These are phyloP conservation scores for Astreopora myriophthalma DNA, from an alignment of 64 coral and sea anemone genomes.

Conservation along the genomic window DNA sequence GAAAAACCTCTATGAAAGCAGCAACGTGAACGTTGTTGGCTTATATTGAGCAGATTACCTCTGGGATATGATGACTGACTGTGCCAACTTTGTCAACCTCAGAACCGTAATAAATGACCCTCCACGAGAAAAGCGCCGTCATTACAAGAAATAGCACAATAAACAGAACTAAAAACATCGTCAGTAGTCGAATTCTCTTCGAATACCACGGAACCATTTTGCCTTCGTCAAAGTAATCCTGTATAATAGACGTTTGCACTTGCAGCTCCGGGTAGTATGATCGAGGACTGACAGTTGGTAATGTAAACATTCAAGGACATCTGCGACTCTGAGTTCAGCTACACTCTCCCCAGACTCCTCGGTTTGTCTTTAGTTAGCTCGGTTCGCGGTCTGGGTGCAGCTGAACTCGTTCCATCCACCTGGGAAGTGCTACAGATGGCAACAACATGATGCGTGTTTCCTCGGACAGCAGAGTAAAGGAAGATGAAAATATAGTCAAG, in stretches of 20 bases:
- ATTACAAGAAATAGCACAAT: constrained; percentile 72
- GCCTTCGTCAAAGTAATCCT: constrained; percentile 45
- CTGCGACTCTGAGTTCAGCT: neutral
- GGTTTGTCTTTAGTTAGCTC: neutral
- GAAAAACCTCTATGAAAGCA: neutral
- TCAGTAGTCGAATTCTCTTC: constrained; percentile 37
- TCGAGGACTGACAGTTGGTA: neutral
- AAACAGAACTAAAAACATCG: constrained; percentile 62
- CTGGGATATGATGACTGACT: neutral
- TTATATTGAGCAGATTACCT: neutral
- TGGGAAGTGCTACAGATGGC: neutral
- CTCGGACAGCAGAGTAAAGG: too few species aligned
- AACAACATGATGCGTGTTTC: too few species aligned
- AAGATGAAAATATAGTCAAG: too few species aligned
- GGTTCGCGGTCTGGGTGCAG: constrained; percentile 4
- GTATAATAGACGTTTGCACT: neutral
- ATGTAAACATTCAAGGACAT: constrained; percentile 20
- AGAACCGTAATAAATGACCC: constrained; percentile 38
- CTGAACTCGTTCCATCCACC: neutral
- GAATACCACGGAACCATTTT: constrained; percentile 80
- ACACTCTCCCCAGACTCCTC: neutral
- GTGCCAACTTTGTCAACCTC: neutral
- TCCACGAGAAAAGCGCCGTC: constrained; percentile 81
- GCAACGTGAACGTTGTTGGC: neutral
- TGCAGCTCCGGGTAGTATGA: too few species aligned